Conservation (phyloP, 2,113 vertebrate species). For the Laticauda colubrina region DNA sequence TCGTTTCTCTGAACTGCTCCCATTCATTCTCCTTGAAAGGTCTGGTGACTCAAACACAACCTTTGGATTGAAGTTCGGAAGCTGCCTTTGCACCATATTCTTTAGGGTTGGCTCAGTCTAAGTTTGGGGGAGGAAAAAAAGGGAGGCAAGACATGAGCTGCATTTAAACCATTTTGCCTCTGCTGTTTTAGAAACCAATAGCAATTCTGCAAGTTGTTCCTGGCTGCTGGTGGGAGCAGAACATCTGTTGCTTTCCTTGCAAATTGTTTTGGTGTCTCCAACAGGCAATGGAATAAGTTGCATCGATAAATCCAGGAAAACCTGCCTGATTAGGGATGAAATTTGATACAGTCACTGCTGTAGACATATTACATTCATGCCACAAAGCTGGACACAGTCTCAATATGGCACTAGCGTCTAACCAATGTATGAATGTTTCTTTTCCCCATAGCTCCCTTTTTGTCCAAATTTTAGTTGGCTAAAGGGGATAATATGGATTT, state of each 20-base stretch:
- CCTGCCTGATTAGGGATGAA: neutral
- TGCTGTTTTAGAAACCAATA: neutral
- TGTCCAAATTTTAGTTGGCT: neutral
- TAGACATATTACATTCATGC: neutral
- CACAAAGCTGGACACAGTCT: neutral
- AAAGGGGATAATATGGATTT: neutral
- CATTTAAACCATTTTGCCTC: neutral
- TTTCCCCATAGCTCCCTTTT: neutral
- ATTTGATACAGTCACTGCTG: neutral
- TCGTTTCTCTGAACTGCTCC: neutral
- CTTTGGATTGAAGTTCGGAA: neutral
- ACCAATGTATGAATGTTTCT: neutral
- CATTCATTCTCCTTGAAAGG: neutral
- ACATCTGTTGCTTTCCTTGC: neutral
- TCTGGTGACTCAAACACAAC: neutral
- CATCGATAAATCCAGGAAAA: constrained; percentile 1
- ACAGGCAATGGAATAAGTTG: neutral
- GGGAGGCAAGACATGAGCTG: neutral
- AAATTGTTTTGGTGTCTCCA: neutral
- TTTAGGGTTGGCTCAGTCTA: neutral
- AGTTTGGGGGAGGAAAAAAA: neutral
- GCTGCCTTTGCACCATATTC: neutral
- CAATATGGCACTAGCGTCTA: neutral
- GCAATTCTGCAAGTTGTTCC: neutral
- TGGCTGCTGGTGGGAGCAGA: neutral